These are phyloP conservation scores for Mirza zaza DNA, from an alignment of 2,113 vertebrate genomes.

Conservation along the genomic window DNA sequence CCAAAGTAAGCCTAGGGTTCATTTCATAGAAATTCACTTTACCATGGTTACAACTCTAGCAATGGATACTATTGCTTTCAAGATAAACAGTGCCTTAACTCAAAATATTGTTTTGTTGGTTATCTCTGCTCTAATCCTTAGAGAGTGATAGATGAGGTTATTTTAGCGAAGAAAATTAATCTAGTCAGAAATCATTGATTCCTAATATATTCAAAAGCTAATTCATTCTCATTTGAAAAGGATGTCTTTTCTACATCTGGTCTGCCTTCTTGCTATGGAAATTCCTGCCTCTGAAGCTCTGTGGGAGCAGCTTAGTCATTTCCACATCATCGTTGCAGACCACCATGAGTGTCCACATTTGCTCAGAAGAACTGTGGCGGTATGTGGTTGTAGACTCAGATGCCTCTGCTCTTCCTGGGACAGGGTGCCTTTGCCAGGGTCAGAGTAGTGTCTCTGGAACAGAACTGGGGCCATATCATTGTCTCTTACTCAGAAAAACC, in stretches of 20 bases:
- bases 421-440: not conserved
- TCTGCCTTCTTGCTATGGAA: constrained; percentile 31
- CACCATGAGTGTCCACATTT: constrained; percentile 44
- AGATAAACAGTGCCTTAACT: not conserved
- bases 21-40: too few relatives aligned
- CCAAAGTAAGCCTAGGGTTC: too few relatives aligned
- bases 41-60: too few relatives aligned
- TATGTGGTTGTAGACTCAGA: not conserved
- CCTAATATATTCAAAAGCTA: not conserved
- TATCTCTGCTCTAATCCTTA: not conserved
- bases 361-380: constrained; percentile 25
- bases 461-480: not conserved
- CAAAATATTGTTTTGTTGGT: not conserved
- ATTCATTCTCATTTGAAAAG: constrained; percentile 1
- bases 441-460: not conserved
- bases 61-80: not conserved
- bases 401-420: constrained; percentile 22
- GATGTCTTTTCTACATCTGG: constrained; percentile 35
- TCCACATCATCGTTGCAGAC: constrained; percentile 36
- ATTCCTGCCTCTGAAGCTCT: constrained; percentile 39
- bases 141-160: not conserved
- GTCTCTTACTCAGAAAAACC: not conserved
- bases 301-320: constrained; percentile 32
- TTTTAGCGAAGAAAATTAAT: constrained; percentile 33
- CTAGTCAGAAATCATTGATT: constrained; percentile 29